A percentile compares a stretch with the other conserved stretches of the same genome.
These are phyloP conservation scores for Globicephala melas DNA, from an alignment of 2,113 vertebrate species.

Conservation along the genomic window DNA sequence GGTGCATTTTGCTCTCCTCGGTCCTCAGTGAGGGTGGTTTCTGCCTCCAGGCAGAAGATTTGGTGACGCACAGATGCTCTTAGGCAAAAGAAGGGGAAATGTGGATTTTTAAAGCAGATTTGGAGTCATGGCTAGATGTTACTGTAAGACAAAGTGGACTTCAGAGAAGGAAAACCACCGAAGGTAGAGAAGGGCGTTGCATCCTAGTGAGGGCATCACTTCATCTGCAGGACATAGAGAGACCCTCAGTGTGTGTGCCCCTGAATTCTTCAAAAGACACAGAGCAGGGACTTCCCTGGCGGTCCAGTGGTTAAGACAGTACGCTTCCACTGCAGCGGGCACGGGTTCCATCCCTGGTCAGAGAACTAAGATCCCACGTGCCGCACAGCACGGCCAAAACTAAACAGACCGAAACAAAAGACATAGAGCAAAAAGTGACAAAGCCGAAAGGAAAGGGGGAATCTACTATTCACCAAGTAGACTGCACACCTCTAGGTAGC, in stretches of 20 bases:
- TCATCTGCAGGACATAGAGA: background rate
- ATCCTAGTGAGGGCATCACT: background rate
- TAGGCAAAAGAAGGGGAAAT: background rate
- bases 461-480: background rate
- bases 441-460: background rate
- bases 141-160: background rate
- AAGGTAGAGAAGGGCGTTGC: background rate
- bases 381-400: background rate
- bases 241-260: too few species aligned
- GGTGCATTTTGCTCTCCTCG: background rate
- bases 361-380: background rate
- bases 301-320: background rate
- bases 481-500: rapidly evolving
- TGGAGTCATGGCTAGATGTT: background rate
- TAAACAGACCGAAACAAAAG: background rate
- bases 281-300: background rate
- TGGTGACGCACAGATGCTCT: background rate
- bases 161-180: background rate
- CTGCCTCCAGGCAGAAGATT: background rate
- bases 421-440: background rate
- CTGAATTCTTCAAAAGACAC: background rate
- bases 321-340: background rate
- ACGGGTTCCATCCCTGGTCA: background rate
- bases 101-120: background rate
- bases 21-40: background rate